phyloP scores from a whole-genome alignment of 2,888 invertebrate genomes.

The Phoronis australis region DNA sequence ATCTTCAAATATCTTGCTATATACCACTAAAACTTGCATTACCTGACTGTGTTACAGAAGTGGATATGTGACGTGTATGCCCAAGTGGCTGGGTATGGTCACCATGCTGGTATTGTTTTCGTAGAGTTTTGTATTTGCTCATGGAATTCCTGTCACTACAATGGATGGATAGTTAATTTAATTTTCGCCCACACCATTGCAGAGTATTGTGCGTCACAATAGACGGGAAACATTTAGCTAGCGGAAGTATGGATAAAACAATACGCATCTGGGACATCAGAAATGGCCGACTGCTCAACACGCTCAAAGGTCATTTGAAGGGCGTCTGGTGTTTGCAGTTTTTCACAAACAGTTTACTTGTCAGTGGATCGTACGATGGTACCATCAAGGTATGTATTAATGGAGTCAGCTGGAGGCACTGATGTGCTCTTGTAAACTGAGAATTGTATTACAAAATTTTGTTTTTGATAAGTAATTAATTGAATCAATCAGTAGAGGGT shows the following conservation, averaged over 20 bases:
- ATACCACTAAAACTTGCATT: too few species aligned
- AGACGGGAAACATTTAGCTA: conserved; percentile 31
- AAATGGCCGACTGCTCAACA: conserved; percentile 28
- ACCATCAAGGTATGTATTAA: conserved; percentile 39
- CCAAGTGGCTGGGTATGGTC: too few species aligned
- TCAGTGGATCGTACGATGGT: conserved; percentile 44
- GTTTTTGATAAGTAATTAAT: too few species aligned
- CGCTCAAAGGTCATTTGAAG: conserved; percentile 35
- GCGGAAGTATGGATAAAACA: conserved; percentile 43
- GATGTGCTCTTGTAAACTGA: too few species aligned
- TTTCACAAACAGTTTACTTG: conserved; percentile 38
- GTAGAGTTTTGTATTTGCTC: not conserved
- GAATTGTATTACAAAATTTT: too few species aligned
- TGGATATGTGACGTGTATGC: not conserved
- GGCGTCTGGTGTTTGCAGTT: conserved; percentile 47
- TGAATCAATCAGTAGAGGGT: too few species aligned
- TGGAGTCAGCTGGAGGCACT: too few species aligned
- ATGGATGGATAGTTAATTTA: too few species aligned
- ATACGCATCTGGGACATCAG: conserved; percentile 42
- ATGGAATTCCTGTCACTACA: conserved; percentile 1
- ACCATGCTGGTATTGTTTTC: not conserved
- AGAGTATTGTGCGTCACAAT: conserved; percentile 40
- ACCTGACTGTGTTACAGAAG: not conserved
- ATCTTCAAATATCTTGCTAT: too few species aligned
- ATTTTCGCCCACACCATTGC: too few species aligned